phyloP scores from a whole-genome alignment of 2,797 vertebrate species.

The Graptemys geographica region DNA sequence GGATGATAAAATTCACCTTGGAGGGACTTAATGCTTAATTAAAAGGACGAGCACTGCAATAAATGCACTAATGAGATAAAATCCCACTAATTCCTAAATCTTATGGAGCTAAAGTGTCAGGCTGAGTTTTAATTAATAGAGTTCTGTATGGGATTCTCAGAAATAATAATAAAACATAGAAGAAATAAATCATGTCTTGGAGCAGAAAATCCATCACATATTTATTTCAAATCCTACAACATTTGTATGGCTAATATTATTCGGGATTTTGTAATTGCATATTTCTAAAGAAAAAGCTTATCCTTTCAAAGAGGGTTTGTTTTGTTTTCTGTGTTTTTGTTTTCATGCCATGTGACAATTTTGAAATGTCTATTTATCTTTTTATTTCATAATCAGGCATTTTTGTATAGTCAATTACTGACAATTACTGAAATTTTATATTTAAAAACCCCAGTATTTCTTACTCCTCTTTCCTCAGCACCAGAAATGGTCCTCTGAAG shows the following conservation, averaged over 20 bases:
- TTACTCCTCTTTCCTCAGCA: not conserved
- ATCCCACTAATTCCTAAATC: constrained; percentile 74
- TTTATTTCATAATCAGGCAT: not conserved
- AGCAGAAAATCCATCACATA: constrained; percentile 28
- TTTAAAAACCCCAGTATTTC: not conserved
- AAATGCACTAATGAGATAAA: constrained; percentile 73
- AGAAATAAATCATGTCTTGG: constrained; percentile 55
- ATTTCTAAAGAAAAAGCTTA: not conserved
- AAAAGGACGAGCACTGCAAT: constrained; percentile 58
- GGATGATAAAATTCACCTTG: constrained; percentile 73
- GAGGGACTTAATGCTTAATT: constrained; percentile 69
- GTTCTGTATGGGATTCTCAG: constrained; percentile 73
- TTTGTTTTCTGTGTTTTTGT: not conserved
- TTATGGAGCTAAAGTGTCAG: constrained; percentile 50
- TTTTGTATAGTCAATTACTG: not conserved
- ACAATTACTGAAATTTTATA: not conserved
- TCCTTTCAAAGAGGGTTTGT: not conserved
- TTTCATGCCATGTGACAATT: not conserved
- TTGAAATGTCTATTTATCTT: not conserved
- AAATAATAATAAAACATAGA: constrained; percentile 76
- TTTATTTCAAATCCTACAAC: constrained; percentile 3
- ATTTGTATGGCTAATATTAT: not conserved
- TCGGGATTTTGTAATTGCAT: not conserved
- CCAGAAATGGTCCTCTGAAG: not conserved
- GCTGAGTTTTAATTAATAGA: constrained; percentile 80